phyloP scores from a whole-genome alignment of 2,888 invertebrate genomes.

The Entomobrya multifasciata region DNA sequence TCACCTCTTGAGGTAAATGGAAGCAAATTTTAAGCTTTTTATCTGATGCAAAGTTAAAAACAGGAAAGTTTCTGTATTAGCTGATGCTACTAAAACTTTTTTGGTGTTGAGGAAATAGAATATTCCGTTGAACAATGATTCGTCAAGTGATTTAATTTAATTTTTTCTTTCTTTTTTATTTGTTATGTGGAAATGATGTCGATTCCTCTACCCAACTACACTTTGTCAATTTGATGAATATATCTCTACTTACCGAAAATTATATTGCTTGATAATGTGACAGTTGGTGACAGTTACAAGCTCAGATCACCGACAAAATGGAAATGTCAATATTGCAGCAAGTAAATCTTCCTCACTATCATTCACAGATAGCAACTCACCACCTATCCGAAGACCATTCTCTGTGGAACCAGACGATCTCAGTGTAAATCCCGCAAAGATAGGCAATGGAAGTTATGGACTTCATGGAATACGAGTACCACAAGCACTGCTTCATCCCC shows the following conservation, averaged over 20 bases:
- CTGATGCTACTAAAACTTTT: too few relatives aligned
- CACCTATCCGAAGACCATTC: slow-evolving; percentile 46
- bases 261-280: slow-evolving; percentile 60
- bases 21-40: too few relatives aligned
- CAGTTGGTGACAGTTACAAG: slow-evolving; percentile 73
- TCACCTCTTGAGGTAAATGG: slow-evolving; percentile 67
- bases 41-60: too few relatives aligned
- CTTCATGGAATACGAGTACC: slow-evolving; percentile 47
- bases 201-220: not conserved
- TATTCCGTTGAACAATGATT: too few relatives aligned
- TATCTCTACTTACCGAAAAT: slow-evolving; percentile 35
- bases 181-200: not conserved
- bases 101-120: too few relatives aligned
- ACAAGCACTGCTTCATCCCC: slow-evolving; percentile 37
- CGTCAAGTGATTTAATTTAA: too few relatives aligned
- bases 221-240: not conserved
- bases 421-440: not conserved
- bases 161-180: slow-evolving; percentile 46
- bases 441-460: not conserved
- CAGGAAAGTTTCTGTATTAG: too few relatives aligned
- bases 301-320: slow-evolving; percentile 66
- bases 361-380: slow-evolving; percentile 58
- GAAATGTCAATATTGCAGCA: slow-evolving; percentile 12
- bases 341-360: slow-evolving; percentile 57
- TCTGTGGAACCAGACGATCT: slow-evolving; percentile 58